Evolutionary conservation across 2,797 vertebrate genomes (phyloP).

Genomic region (Phalanger gymnotis): DNA sequence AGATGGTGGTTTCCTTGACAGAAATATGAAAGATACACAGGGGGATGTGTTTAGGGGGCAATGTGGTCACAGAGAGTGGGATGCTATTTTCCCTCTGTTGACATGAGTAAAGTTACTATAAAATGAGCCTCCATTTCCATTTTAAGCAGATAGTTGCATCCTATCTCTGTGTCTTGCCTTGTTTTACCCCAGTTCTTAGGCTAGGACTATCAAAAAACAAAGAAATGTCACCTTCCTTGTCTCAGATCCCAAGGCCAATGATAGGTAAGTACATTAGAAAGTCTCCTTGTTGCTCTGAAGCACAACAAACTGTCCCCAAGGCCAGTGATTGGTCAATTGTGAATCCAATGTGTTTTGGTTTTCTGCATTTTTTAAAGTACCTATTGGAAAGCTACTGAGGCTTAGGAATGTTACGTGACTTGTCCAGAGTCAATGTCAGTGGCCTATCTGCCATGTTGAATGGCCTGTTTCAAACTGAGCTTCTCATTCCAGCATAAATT

Average conservation of each 20-base stretch:
- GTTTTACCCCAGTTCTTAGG: background rate
- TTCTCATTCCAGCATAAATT: background rate
- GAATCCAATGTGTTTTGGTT: background rate
- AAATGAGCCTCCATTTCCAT: background rate
- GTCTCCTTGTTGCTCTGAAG: background rate
- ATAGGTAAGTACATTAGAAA: background rate
- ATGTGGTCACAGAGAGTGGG: background rate
- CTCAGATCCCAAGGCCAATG: background rate
- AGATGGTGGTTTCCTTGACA: background rate
- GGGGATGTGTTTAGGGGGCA: background rate
- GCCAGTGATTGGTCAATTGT: background rate
- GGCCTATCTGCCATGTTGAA: background rate
- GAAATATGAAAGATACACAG: background rate
- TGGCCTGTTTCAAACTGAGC: conserved; percentile 36
- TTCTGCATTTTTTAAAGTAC: background rate
- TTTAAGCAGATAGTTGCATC: background rate
- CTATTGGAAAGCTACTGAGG: background rate
- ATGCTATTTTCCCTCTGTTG: background rate
- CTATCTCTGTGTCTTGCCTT: background rate
- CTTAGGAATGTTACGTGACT: background rate
- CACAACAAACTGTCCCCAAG: background rate
- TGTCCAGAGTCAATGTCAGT: background rate
- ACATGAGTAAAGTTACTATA: background rate
- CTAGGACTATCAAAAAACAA: background rate
- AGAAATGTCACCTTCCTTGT: background rate